Conservation (phyloP, 2,888 invertebrate genomes). For the Oligia strigilis region DNA sequence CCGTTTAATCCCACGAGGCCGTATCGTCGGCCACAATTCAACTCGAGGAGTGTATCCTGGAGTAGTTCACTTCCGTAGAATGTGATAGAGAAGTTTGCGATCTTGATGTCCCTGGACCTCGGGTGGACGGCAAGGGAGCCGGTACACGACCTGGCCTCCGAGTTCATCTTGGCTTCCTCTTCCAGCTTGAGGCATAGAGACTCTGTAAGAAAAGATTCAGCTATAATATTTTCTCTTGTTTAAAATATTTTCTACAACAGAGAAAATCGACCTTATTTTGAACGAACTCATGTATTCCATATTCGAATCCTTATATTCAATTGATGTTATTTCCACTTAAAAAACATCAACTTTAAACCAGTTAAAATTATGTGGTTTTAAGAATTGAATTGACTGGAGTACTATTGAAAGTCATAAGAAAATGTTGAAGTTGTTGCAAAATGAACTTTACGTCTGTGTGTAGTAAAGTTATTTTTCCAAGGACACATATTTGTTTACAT, state of each 20-base stretch:
- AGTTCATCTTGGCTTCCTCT: constrained; percentile 97
- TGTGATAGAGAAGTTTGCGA: constrained; percentile 98
- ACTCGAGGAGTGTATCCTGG: constrained; percentile 98
- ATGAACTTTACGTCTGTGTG: not conserved
- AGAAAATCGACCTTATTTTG: not conserved
- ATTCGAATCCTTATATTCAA: not conserved
- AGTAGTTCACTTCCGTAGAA: constrained; percentile 99
- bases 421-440: not conserved
- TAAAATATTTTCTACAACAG: not conserved
- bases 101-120: constrained; percentile 98
- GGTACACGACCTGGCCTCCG: constrained; percentile 98
- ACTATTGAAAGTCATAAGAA: not conserved
- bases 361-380: not conserved
- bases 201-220: constrained; percentile 89
- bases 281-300: not conserved
- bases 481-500: not conserved
- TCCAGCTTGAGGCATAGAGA: constrained; percentile 96
- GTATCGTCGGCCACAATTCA: constrained; percentile 99
- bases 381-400: not conserved
- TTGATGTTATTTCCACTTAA: not conserved
- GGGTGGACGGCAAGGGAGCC: constrained; percentile 98
- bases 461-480: not conserved
- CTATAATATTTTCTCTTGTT: not conserved
- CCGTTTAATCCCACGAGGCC: constrained; percentile 99
- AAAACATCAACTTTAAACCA: not conserved